phyloP scores from a whole-genome alignment of 2,797 vertebrate genomes.

The Nyctibius grandis region DNA sequence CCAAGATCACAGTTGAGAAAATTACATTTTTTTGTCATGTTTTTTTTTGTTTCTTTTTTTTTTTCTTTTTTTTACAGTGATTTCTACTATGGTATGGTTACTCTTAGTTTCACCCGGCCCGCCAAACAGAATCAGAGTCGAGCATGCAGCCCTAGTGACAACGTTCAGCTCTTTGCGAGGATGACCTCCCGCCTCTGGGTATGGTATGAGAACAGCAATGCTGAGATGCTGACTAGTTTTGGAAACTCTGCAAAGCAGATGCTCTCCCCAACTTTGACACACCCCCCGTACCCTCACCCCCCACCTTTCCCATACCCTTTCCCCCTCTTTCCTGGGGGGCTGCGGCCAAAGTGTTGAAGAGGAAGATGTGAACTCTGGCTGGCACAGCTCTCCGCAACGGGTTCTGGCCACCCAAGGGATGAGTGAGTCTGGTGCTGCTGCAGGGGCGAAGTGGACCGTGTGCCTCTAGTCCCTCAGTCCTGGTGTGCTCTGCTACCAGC shows the following conservation, averaged over 20 bases:
- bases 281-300: neutral
- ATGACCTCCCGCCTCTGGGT: neutral
- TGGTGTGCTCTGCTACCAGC: neutral
- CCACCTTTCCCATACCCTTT: neutral
- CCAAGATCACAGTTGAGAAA: constrained; percentile 62
- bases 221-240: constrained; percentile 28
- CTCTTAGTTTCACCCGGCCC: constrained; percentile 57
- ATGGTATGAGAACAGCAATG: constrained; percentile 31
- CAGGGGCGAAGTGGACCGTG: neutral
- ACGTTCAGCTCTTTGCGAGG: neutral
- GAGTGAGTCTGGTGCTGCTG: constrained; percentile 43
- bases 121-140: constrained; percentile 18
- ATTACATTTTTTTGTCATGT: neutral
- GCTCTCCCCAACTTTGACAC: neutral
- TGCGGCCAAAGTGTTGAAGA: constrained; percentile 26
- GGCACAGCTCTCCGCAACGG: neutral
- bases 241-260: constrained; percentile 31
- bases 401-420: constrained; percentile 19
- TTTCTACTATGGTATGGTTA: constrained; percentile 46
- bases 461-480: neutral
- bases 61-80: constrained; percentile 40
- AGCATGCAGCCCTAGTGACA: constrained; percentile 9
- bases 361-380: neutral
- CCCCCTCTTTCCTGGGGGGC: neutral
- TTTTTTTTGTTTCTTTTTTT: neutral